These are phyloP conservation scores for Argya squamiceps DNA, from an alignment of 2,797 vertebrate genomes.

Conservation along the genomic window DNA sequence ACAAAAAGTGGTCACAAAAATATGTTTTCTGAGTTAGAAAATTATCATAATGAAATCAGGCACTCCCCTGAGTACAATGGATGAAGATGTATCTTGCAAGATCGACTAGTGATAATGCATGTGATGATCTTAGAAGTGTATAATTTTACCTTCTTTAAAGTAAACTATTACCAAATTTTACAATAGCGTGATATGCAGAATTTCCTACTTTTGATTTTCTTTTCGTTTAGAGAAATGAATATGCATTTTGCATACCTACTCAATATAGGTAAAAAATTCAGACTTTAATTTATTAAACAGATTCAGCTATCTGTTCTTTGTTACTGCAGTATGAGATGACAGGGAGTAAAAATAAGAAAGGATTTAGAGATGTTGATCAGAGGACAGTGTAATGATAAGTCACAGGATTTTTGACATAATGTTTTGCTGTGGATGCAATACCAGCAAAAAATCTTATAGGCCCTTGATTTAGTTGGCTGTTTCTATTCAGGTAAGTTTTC, in stretches of 20 bases:
- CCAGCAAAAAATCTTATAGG: background rate
- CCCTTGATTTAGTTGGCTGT: background rate
- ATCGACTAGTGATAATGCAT: background rate
- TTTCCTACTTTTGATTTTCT: background rate
- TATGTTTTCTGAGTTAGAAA: background rate
- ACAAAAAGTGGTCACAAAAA: background rate
- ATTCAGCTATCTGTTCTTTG: background rate
- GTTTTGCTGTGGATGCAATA: background rate
- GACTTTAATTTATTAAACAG: background rate
- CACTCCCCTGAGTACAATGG: background rate
- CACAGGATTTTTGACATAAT: background rate
- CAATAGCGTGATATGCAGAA: background rate
- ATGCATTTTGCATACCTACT: background rate
- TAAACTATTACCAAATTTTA: background rate
- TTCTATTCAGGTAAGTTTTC: background rate
- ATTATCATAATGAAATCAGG: background rate
- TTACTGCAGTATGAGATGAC: background rate
- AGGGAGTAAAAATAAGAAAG: background rate
- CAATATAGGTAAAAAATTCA: background rate
- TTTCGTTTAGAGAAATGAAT: background rate
- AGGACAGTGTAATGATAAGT: background rate
- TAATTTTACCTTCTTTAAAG: background rate
- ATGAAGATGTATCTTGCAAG: background rate
- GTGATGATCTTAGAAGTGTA: background rate
- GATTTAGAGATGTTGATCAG: background rate